Evolutionary conservation across 2,888 invertebrate species (phyloP), one percentile per base, ranked within the genome.

Genomic region (Andrena bicolor): DNA sequence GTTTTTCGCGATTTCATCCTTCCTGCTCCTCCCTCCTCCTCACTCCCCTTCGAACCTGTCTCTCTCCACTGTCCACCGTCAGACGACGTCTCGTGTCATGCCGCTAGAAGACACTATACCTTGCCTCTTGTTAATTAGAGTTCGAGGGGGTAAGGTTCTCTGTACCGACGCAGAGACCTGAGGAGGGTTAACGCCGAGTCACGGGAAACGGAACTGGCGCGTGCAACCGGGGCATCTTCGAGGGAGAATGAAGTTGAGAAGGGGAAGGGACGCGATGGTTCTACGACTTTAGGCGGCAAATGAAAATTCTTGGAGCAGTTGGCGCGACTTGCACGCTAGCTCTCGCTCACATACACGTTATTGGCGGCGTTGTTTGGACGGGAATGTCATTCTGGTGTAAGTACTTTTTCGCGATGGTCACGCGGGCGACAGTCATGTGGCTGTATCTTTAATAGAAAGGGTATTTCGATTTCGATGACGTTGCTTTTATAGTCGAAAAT

Each of bases 281-380:
- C 76, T 68, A 78, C 76, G 82, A 75, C 75, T 76, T 76, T 66
- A 26, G 63, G 56, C 70, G 56, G 71, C 74, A 83, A 82, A 83
- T 83, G 83, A 83, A 78, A 83, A 83, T 83, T 83, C 83, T 83
- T 83, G 20, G 83, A 77, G 49, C 64, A 75, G 71, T 83, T 82
- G n/a, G 71, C 71, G 61, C 71, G 79, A 80, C 66, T 76, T 28
- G 68, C 60, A 20, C 70, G 51, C 68, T 69, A 16, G 49, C 65
- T 69, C 56, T 20, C 56, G 8, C 64, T 66, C 49, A 16, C 76
- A 28, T 56, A 16, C 76, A 28, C 35, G 72, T 70, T 61, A 53
- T 80, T 60, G 76, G 56, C 49, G 61, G 73, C 74, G 71, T 74
- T 41, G 41, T 41, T 41, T 41, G 16, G 73, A 81, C 68, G 41